Conservation (phyloP, 2,797 vertebrate species). For the Phoebastria nigripes region DNA sequence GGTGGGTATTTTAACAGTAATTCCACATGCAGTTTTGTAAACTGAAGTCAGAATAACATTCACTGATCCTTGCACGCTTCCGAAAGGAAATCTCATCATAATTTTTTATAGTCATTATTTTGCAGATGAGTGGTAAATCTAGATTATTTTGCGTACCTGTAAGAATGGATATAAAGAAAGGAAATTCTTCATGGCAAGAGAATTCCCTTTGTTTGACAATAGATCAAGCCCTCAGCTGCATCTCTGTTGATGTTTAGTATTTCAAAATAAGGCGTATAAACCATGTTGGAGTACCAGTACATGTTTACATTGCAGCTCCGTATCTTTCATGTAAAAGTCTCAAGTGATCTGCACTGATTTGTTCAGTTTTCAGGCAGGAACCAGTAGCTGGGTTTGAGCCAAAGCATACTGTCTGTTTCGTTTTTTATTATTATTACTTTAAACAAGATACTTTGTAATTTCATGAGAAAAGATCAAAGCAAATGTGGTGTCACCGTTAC, state of each 20-base stretch:
- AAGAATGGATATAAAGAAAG: neutral
- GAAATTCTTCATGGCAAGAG: neutral
- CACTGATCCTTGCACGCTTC: neutral
- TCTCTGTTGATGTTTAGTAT: neutral
- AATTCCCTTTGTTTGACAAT: neutral
- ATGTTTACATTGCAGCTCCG: conserved; percentile 62
- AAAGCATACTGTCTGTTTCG: conserved; percentile 41
- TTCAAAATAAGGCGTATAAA: neutral
- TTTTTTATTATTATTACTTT: neutral
- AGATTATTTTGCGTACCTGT: neutral
- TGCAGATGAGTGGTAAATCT: conserved; percentile 12
- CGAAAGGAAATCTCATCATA: conserved; percentile 13
- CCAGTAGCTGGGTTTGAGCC: conserved; percentile 51
- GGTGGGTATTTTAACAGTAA: neutral
- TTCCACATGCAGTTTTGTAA: conserved; percentile 38
- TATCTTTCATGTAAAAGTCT: neutral
- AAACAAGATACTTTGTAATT: conserved; percentile 19
- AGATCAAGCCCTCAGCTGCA: neutral
- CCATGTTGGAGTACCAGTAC: neutral
- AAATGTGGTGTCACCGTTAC: conserved; percentile 34
- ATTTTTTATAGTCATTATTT: conserved; percentile 15
- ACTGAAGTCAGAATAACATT: neutral
- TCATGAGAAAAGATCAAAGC: conserved; percentile 39
- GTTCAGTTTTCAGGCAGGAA: conserved; percentile 45
- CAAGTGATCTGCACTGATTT: conserved; percentile 28